Evolutionary conservation across 2,113 vertebrate genomes (phyloP), one percentile per base, ranked within the genome.

Genomic region (Perca flavescens): DNA sequence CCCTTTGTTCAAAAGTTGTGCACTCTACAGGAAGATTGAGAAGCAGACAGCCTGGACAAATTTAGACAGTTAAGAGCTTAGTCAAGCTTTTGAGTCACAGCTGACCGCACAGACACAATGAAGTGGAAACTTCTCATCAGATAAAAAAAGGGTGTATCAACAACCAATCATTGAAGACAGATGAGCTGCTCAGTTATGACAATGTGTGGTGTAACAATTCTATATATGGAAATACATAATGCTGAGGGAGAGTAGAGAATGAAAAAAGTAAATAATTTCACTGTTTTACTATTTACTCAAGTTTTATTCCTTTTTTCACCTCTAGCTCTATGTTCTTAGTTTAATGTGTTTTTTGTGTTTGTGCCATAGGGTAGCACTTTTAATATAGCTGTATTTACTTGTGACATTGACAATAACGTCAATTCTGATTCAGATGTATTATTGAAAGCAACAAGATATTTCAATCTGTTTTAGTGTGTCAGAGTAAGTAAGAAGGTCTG

Each of bases 111-210:
- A 56, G 52, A 28, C 49, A 54, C 4, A 6, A 7, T 64, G 8
- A 13, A 25, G 11, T 49, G 9, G 67, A 86, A 90, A 82, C n/a
- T 34, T 65, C 62, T 21, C 36, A 82, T 53, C 25, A 71, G 4
- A 15, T 40, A 34, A 57, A 54, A 0, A 0, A 7, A 12, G 8
- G 5, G 3, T 15, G 60, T n/a, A 6, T n/a, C 50, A 62, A 34
- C 46, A 47, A 21, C 22, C 2, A 40, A 22, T 12, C 40, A 63
- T 21, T 36, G 3, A 60, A 5, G 50, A 6, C 28, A 62, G 14
- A 34, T 46, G 16, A 62, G 31, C 25, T 5, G 1, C 34, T 64
- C 6, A 64, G 31, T 14, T 34, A 67, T 2, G 12, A 16, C 12
- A 36, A 9, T 60, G 21, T 22, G 10, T 13, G 34, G n/a, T 68